These are phyloP conservation scores for Loripinus fragilis DNA, from an alignment of 2,888 invertebrate genomes.

Conservation along the genomic window DNA sequence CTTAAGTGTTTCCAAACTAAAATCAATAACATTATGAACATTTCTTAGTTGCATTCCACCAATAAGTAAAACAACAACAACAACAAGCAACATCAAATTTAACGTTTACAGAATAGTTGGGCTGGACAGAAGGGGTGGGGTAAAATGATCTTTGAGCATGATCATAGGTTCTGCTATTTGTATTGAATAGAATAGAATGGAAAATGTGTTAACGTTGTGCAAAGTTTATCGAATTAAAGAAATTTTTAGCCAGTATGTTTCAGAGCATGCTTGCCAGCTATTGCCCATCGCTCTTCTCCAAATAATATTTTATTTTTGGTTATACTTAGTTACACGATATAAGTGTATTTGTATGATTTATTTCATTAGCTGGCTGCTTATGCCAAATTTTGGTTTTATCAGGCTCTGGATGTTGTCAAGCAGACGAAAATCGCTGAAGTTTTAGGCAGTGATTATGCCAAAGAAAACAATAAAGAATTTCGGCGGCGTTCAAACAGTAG, in stretches of 20 bases:
- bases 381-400: conserved; percentile 70
- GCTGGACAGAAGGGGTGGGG: too few relatives aligned
- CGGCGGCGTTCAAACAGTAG: conserved; percentile 85
- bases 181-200: too few relatives aligned
- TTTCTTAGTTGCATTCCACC: too few relatives aligned
- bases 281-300: conserved; percentile 54
- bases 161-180: too few relatives aligned
- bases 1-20: too few relatives aligned
- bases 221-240: too few relatives aligned
- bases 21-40: too few relatives aligned
- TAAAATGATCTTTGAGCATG: too few relatives aligned
- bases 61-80: too few relatives aligned
- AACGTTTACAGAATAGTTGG: too few relatives aligned
- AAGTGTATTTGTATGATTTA: conserved; percentile 1
- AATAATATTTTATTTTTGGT: conserved; percentile 1
- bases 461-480: conserved; percentile 79
- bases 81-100: too few relatives aligned
- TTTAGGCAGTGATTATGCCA: conserved; percentile 86
- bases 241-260: not conserved
- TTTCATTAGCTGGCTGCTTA: conserved; percentile 55
- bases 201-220: too few relatives aligned
- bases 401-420: conserved; percentile 96
- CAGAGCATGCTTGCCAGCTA: conserved; percentile 43
- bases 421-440: conserved; percentile 93
- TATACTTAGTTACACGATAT: not conserved